phyloP scores from a whole-genome alignment of 1,140 invertebrate genomes.

The Drosophila tropicalis region DNA sequence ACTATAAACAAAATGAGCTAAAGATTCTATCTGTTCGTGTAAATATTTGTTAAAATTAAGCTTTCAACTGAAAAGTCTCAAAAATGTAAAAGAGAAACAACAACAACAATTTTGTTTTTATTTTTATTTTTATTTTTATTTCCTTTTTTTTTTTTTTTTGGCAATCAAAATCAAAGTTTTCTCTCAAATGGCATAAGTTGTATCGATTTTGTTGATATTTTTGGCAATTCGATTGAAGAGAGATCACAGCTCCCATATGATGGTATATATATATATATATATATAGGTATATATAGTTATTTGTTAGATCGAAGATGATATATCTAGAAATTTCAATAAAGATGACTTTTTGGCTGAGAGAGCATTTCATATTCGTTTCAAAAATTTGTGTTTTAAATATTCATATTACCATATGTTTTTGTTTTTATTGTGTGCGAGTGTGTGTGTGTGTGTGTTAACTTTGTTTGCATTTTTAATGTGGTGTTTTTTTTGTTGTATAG shows the following conservation, averaged over 20 bases:
- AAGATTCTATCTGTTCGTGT: slow-evolving; percentile 75
- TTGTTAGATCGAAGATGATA: too few species aligned
- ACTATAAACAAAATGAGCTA: slow-evolving; percentile 72
- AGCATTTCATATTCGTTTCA: slow-evolving; percentile 18
- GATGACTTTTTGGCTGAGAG: slow-evolving; percentile 2
- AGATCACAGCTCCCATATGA: too few species aligned
- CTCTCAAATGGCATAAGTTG: too few species aligned
- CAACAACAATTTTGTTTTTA: neutral
- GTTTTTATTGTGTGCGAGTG: slow-evolving; percentile 2
- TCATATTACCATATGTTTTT: neutral
- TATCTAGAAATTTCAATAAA: too few species aligned
- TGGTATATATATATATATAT: too few species aligned
- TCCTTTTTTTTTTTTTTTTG: too few species aligned
- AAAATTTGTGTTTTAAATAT: neutral
- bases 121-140: slow-evolving; percentile 8
- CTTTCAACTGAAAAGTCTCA: slow-evolving; percentile 72
- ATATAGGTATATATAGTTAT: too few species aligned
- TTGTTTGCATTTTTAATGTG: slow-evolving; percentile 61
- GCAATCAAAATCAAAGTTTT: neutral
- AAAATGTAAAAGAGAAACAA: slow-evolving; percentile 35
- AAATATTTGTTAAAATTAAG: slow-evolving; percentile 80
- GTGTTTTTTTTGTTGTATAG: slow-evolving; percentile 24
- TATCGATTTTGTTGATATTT: too few species aligned
- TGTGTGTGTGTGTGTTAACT: slow-evolving; percentile 8
- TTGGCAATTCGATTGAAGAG: too few species aligned